phyloP scores from a whole-genome alignment of 2,888 invertebrate species.

The Eupeodes latifasciatus region DNA sequence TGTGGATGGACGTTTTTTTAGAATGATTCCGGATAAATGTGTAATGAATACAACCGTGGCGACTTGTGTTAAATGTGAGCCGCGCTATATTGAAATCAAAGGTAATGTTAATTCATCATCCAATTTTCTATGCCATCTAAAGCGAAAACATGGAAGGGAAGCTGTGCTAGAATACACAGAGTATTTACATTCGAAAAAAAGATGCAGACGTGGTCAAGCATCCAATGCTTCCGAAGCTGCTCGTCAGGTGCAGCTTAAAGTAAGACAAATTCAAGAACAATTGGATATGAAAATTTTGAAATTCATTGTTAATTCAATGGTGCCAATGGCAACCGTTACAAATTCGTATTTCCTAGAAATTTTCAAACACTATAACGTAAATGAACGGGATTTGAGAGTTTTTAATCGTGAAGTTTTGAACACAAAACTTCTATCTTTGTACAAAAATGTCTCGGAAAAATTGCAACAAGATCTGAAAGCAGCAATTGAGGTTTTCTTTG shows the following conservation, averaged over 20 bases:
- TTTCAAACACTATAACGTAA: conserved; percentile 3
- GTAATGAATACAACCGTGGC: conserved; percentile 40
- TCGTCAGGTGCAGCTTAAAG: neutral
- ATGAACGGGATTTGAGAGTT: conserved; percentile 18
- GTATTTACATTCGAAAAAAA: conserved; percentile 43
- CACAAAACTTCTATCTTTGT: conserved; percentile 18
- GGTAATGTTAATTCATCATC: conserved; percentile 40
- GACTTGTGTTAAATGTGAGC: conserved; percentile 49
- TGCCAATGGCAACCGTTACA: conserved; percentile 34
- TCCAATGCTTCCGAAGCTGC: neutral
- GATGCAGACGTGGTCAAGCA: neutral
- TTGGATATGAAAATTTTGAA: conserved; percentile 31
- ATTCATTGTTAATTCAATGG: conserved; percentile 39
- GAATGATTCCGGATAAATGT: conserved; percentile 35
- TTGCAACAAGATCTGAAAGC: neutral
- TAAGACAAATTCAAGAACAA: neutral
- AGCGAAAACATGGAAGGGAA: conserved; percentile 41
- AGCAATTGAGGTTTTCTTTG: conserved; percentile 13
- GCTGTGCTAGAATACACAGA: conserved; percentile 41
- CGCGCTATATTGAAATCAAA: conserved; percentile 44
- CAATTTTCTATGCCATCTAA: conserved; percentile 51
- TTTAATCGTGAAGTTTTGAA: conserved; percentile 25
- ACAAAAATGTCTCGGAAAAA: neutral
- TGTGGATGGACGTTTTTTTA: conserved; percentile 50
- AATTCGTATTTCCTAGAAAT: conserved; percentile 31